Conservation (phyloP, 2,888 invertebrate species). For the Sipunculus nudus region DNA sequence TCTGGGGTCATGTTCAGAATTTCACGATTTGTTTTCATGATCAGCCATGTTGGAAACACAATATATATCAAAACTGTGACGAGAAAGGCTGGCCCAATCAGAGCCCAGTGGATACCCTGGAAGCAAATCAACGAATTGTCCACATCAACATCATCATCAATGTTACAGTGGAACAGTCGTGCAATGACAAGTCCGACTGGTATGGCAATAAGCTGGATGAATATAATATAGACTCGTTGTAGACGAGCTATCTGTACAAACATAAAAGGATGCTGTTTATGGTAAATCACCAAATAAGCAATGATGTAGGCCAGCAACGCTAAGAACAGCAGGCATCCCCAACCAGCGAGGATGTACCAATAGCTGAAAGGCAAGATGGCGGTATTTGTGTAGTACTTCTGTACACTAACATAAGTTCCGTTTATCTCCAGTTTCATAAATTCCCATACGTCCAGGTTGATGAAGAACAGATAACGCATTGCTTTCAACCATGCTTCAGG, state of each 20-base stretch:
- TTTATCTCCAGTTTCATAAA: constrained; percentile 47
- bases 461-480: constrained; percentile 48
- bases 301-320: constrained; percentile 40
- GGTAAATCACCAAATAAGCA: constrained; percentile 42
- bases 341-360: constrained; percentile 46
- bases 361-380: constrained; percentile 44
- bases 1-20: constrained; percentile 46
- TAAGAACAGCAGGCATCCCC: constrained; percentile 41
- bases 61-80: constrained; percentile 45
- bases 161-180: constrained; percentile 52
- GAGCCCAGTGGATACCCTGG: constrained; percentile 49
- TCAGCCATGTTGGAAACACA: constrained; percentile 51
- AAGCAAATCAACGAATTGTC: constrained; percentile 50
- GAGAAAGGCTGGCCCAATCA: constrained; percentile 42
- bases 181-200: constrained; percentile 51
- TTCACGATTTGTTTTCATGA: constrained; percentile 34
- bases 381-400: constrained; percentile 49
- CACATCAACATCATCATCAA: constrained; percentile 46
- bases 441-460: constrained; percentile 60
- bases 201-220: constrained; percentile 50
- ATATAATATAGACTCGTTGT: constrained; percentile 45
- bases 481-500: constrained; percentile 48
- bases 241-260: constrained; percentile 51
- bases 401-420: constrained; percentile 47
- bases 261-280: constrained; percentile 44